phyloP scores from a whole-genome alignment of 2,113 vertebrate genomes.

The Passer domesticus region DNA sequence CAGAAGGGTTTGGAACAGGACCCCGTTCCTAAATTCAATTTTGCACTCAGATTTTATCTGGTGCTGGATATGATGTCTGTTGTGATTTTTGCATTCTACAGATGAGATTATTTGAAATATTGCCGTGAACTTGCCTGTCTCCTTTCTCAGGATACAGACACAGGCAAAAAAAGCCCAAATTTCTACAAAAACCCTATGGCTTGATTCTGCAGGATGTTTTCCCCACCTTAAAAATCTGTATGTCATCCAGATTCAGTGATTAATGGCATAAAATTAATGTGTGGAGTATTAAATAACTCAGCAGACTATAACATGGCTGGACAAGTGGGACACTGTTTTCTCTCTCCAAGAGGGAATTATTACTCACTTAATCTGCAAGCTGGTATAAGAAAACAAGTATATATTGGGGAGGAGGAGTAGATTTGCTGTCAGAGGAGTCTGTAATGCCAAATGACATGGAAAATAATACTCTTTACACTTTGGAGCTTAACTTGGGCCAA shows the following conservation, averaged over 20 bases:
- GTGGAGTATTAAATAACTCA: not conserved
- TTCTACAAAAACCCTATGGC: not conserved
- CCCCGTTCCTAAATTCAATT: not conserved
- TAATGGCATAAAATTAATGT: not conserved
- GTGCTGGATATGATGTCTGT: not conserved
- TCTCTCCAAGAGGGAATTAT: not conserved
- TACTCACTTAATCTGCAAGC: not conserved
- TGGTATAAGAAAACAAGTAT: not conserved
- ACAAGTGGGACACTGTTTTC: not conserved
- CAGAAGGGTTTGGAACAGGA: not conserved
- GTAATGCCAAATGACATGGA: not conserved
- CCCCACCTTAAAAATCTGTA: not conserved
- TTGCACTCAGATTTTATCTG: conserved; percentile 2
- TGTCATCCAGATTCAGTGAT: not conserved
- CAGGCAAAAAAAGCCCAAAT: not conserved
- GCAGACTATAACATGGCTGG: not conserved
- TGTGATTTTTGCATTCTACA: not conserved
- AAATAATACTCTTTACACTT: not conserved
- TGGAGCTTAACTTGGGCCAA: not conserved
- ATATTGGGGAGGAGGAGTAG: not conserved
- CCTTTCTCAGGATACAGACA: not conserved
- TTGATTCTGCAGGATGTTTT: not conserved
- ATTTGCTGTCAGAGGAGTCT: not conserved
- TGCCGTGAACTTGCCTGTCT: not conserved
- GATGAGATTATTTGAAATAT: not conserved